Base-by-base conservation (phyloP, 1,140 invertebrate genomes). In the Laodelphax striatellus region DNA sequence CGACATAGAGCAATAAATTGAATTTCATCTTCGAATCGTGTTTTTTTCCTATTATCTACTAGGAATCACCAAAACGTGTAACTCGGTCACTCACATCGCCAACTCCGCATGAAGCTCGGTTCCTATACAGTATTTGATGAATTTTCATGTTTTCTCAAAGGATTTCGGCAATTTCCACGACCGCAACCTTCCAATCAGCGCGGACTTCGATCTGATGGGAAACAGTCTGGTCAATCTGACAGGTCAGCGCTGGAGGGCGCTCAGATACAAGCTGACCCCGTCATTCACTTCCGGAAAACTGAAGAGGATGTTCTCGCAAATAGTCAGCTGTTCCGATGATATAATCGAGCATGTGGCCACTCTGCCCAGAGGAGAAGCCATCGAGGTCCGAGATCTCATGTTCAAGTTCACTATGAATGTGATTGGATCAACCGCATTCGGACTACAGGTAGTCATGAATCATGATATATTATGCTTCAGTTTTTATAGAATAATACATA, bases 201-300 rank as follows among this genome's bases (percentile, higher is more conserved):
- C 31, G 9, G 22, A 16, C 3, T 8, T 55, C 11, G 53, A 31
- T 24, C 5, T 38, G 22, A 55, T 31, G 53, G 9, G 53, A 14
- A 73, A 75, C 5, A 76, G 80, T 61, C 65, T 84, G 34, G 76
- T 83, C 61, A 71, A 70, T 1, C 60, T 78, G 14, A 65, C 64
- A 13, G 73, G 72, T 0, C 68, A 76, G 16, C 64, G 75, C 62
- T 83, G 80, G 82, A 74, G 71, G 46, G 69, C 67, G 38, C 57
- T 83, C 0, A 69, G 80, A 34, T 63, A 68, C 0, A 79, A 79
- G 56, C 56, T 83, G 5, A 75, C 75, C 3, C 53, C 31, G 21
- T 6, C 22, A 10, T 24, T 55, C 16, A 31, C 22, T 3, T 38
- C 53, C 6, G 11, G 22, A 22, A 38, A 31, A 38, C 16, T 55